Percentiles rank a stretch among this genome's conserved stretches.
These are phyloP conservation scores for Oryzias curvinotus DNA, from an alignment of 2,113 vertebrate species.

Conservation along the genomic window DNA sequence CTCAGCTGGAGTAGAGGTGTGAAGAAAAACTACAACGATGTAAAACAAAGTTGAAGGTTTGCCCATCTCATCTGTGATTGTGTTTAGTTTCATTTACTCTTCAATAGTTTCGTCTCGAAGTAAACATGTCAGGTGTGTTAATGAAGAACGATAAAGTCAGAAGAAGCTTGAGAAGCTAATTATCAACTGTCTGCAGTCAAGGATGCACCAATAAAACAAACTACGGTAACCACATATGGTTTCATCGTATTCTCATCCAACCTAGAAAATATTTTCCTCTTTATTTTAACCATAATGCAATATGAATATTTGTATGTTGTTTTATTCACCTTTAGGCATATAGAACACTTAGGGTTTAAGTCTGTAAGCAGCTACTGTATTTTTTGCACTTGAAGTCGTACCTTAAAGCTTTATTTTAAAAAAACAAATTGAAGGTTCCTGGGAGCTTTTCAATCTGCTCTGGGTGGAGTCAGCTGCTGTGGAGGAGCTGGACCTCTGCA, in stretches of 20 bases:
- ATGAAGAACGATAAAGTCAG: conserved; percentile 68
- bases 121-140: conserved; percentile 53
- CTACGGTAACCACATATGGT: background rate
- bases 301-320: too few relatives aligned
- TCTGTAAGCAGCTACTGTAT: too few relatives aligned
- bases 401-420: too few relatives aligned
- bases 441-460: too few relatives aligned
- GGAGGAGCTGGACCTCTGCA: too few relatives aligned
- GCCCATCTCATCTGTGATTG: conserved; percentile 36
- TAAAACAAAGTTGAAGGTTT: conserved; percentile 13
- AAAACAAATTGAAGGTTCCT: too few relatives aligned
- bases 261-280: conserved; percentile 13
- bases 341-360: too few relatives aligned
- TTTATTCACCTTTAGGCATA: too few relatives aligned
- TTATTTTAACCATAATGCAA: conserved; percentile 12
- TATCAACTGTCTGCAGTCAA: conserved; percentile 49
- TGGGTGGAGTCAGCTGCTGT: too few relatives aligned
- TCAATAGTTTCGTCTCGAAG: conserved; percentile 53
- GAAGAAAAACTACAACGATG: background rate
- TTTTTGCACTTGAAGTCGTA: too few relatives aligned
- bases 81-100: conserved; percentile 14
- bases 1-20: conserved; percentile 4
- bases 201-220: conserved; percentile 49
- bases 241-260: background rate
- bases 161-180: conserved; percentile 63